A percentile compares a stretch with the other conserved stretches of the same genome.
Evolutionary conservation across 2,888 invertebrate species (phyloP).

Genomic region (Sipha maydis): DNA sequence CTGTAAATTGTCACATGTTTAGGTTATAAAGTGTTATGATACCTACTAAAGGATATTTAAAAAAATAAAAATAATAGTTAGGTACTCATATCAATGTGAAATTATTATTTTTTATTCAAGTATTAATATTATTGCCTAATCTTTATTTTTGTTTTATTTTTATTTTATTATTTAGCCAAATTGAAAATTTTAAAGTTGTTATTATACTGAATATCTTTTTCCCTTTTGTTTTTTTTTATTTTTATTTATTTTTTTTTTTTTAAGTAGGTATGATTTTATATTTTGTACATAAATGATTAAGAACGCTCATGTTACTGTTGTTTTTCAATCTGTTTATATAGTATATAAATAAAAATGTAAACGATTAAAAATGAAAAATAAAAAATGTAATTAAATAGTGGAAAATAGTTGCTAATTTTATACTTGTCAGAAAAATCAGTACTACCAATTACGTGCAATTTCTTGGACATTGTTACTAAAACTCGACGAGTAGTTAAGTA

Average conservation of each 20-base stretch:
- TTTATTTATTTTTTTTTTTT: constrained; percentile 19
- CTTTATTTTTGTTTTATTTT: constrained; percentile 60
- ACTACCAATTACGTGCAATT: no score
- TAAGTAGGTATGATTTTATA: constrained; percentile 57
- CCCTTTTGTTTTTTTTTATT: constrained; percentile 16
- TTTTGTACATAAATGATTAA: constrained; percentile 61
- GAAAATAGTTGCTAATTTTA: constrained; percentile 36
- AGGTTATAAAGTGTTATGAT: constrained; percentile 56
- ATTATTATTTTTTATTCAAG: constrained; percentile 49
- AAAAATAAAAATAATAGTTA: constrained; percentile 43
- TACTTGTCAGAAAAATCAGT: not conserved
- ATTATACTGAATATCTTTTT: constrained; percentile 56
- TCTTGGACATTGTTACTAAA: no score
- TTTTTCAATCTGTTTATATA: constrained; percentile 62
- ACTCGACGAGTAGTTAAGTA: no score
- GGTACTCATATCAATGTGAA: constrained; percentile 59
- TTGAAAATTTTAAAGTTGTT: constrained; percentile 62
- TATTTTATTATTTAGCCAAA: constrained; percentile 62
- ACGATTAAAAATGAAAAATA: constrained; percentile 59
- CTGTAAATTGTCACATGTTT: constrained; percentile 53
- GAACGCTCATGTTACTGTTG: constrained; percentile 62
- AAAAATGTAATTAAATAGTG: constrained; percentile 62
- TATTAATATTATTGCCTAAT: constrained; percentile 56
- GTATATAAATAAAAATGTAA: constrained; percentile 59
- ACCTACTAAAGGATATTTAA: constrained; percentile 48